Base-by-base conservation (phyloP, 2,113 vertebrate genomes). In the Rhinopomastus cyanomelas region DNA sequence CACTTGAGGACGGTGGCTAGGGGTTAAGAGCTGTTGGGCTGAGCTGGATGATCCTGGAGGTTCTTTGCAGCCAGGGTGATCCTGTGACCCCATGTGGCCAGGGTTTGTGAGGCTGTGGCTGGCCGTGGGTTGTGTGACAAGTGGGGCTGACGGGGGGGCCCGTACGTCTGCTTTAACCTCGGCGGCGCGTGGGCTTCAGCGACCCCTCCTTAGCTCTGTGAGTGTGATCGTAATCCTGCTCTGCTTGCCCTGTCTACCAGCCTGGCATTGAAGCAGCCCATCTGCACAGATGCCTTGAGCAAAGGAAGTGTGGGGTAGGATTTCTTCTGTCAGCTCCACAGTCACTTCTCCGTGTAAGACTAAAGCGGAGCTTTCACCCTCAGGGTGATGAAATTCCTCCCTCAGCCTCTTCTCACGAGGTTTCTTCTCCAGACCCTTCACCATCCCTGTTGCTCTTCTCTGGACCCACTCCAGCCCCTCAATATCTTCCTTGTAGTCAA, bases 121-220 rank as follows among this genome's bases (percentile, higher is more conserved):
- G 34, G 23, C 42, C 64, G 22, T 20, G 34, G 30, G 13, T 13
- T 80, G 79, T 76, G 22, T 1, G 0, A 51, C 7, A 2, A 2
- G 42, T 23, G 11, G 46, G 39, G 12, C 18, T 61, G 79, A 82
- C 13, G 76, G 15, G 7, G 68, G 11, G 4, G 48, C 5, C 0
- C 0, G 2, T 46, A 46, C 21, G 0, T 18, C 49, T 2, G 10
- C 25, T 71, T 83, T 73, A 37, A 66, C 76, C 44, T 57, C 5
- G 42, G 16, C 36, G 62, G 44, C 71, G 87, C 76, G 51, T 34
- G 56, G 8, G 18, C 67, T 62, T 36, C 75, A 52, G 14, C 62
- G 32, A 55, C 18, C 69, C 12, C 3, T 73, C 65, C 79, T 80
- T 32, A 59, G 30, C 17, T 74, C n/a, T 84, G 44, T 14, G 67